phyloP scores from a whole-genome alignment of 2,113 vertebrate genomes.

The Carassius carassius region DNA sequence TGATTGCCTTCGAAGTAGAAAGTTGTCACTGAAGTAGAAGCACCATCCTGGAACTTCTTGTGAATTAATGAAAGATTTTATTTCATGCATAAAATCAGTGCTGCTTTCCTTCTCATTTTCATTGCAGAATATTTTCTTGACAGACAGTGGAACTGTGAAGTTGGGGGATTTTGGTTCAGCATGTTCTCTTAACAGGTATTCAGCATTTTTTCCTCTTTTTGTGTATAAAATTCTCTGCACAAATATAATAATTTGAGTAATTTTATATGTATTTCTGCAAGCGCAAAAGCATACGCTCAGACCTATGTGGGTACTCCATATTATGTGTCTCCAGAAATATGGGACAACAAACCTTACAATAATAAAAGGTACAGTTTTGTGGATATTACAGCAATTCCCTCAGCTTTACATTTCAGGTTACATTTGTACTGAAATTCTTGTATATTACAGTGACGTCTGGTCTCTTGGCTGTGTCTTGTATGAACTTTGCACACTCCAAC shows the following conservation, averaged over 20 bases:
- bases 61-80: background rate
- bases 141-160: conserved; percentile 82
- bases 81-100: background rate
- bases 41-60: background rate
- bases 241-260: background rate
- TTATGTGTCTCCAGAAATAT: conserved; percentile 94
- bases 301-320: conserved; percentile 92
- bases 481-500: conserved; percentile 88
- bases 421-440: background rate
- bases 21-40: background rate
- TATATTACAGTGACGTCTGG: conserved; percentile 89
- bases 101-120: conserved; percentile 25
- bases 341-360: conserved; percentile 92
- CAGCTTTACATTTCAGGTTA: background rate
- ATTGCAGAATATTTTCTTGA: conserved; percentile 89
- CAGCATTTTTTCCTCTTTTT: background rate
- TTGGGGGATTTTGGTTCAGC: conserved; percentile 95
- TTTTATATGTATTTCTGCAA: conserved; percentile 65
- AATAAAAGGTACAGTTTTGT: conserved; percentile 85
- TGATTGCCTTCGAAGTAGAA: background rate
- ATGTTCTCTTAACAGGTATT: conserved; percentile 85
- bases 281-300: conserved; percentile 82
- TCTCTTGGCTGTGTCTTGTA: conserved; percentile 93
- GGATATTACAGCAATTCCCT: background rate
- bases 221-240: background rate